A percentile compares a stretch with the other conserved stretches of the same genome.
Conservation (phyloP, 2,888 invertebrate genomes). For the Eledona agricola region DNA sequence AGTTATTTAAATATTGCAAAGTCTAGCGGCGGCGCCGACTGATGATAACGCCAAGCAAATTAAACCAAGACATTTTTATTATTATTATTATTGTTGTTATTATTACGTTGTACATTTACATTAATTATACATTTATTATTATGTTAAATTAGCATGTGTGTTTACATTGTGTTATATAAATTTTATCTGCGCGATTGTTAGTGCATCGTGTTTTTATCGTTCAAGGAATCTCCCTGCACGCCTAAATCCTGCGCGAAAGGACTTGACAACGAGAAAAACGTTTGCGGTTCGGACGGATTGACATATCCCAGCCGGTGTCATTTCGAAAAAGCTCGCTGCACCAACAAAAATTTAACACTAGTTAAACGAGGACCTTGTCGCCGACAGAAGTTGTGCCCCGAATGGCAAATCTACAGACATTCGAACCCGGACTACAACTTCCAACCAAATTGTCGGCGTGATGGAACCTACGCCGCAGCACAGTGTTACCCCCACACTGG, state of each 20-base stretch:
- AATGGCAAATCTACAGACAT: slow-evolving; percentile 46
- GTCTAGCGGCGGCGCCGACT: slow-evolving; percentile 8
- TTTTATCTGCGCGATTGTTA: too few species aligned
- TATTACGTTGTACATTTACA: too few species aligned
- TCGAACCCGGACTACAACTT: slow-evolving; percentile 59
- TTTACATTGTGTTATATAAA: too few species aligned
- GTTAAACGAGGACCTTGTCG: slow-evolving; percentile 79
- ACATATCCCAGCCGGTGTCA: slow-evolving; percentile 86
- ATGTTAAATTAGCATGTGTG: too few species aligned
- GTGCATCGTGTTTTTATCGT: slow-evolving; percentile 11
- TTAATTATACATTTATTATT: too few species aligned
- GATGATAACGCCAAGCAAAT: too few species aligned
- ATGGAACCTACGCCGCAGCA: slow-evolving; percentile 85
- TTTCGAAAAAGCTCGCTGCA: slow-evolving; percentile 79
- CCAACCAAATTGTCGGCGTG: slow-evolving; percentile 81
- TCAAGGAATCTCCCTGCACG: slow-evolving; percentile 47
- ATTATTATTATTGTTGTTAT: too few species aligned
- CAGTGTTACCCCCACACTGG: slow-evolving; percentile 84
- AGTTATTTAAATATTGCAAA: slow-evolving; percentile 24
- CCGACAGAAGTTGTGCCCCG: slow-evolving; percentile 65
- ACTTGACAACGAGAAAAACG: slow-evolving; percentile 61
- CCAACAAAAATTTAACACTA: slow-evolving; percentile 75
- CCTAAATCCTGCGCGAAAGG: slow-evolving; percentile 56
- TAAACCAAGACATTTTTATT: too few species aligned
- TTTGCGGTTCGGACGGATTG: slow-evolving; percentile 83